A percentile compares a stretch with the other conserved stretches of the same genome.
phyloP scores from a whole-genome alignment of 92 coral and sea anemone genomes.

The Micromussa lordhowensis region DNA sequence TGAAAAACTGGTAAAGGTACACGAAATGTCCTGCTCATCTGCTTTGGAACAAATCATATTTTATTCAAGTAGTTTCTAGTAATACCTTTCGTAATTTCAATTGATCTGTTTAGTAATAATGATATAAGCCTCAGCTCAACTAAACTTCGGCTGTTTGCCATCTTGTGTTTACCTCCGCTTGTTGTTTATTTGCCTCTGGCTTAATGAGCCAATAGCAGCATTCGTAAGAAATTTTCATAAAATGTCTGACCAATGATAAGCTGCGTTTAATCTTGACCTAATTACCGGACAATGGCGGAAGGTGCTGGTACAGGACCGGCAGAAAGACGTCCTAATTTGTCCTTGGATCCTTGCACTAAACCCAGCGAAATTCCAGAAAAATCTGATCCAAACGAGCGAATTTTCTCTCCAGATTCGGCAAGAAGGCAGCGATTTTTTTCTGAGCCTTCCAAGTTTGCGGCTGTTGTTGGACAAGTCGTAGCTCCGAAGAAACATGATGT shows the following conservation, averaged over 20 bases:
- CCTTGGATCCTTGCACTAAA: constrained; percentile 6
- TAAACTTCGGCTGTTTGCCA: too few relatives aligned
- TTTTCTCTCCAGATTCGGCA: constrained; percentile 85
- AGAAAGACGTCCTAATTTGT: constrained; percentile 30
- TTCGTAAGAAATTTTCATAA: neutral
- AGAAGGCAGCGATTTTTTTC: constrained; percentile 79
- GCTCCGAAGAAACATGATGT: constrained; percentile 71
- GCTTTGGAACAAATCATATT: neutral
- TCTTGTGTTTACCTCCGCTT: neutral
- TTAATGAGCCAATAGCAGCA: constrained; percentile 25
- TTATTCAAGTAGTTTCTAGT: neutral
- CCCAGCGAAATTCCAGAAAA: constrained; percentile 1
- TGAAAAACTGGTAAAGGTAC: neutral
- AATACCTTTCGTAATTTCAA: constrained; percentile 1
- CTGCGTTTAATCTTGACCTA: neutral
- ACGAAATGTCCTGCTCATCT: neutral
- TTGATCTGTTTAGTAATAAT: neutral
- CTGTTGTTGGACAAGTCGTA: constrained; percentile 24
- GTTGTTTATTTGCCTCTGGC: neutral
- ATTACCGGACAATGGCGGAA: constrained; percentile 62
- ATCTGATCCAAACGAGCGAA: constrained; percentile 9
- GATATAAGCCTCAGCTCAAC: neutral
- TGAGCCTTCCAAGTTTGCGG: constrained; percentile 29
- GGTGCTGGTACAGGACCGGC: constrained; percentile 4
- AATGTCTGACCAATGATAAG: constrained; percentile 16